Evolutionary conservation across 2,888 invertebrate genomes (phyloP).

Genomic region (Drosophila mayaguana): DNA sequence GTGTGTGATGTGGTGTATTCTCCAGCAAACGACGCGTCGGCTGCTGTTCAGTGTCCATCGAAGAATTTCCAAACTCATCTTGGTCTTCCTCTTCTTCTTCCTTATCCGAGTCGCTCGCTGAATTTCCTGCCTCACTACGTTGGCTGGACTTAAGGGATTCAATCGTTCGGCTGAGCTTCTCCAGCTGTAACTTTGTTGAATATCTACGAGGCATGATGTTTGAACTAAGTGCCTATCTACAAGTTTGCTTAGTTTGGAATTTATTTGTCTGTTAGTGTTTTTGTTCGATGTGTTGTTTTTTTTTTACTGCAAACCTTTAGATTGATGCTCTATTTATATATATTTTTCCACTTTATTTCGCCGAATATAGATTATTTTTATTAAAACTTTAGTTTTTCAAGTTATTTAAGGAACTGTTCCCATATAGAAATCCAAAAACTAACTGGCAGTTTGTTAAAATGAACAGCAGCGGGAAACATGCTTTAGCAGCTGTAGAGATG

Average conservation of each 20-base stretch:
- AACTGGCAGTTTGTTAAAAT: constrained; percentile 18
- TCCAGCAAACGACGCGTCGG: constrained; percentile 23
- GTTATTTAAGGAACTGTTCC: background rate
- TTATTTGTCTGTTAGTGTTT: constrained; percentile 5
- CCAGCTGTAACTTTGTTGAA: constrained; percentile 2
- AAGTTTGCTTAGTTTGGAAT: background rate
- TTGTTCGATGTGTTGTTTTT: constrained; percentile 2
- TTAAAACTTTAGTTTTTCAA: background rate
- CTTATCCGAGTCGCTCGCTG: background rate
- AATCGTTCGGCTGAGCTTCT: constrained; percentile 11
- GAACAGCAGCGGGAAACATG: constrained; percentile 13
- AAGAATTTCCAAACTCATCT: background rate
- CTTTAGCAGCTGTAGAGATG: constrained; percentile 15
- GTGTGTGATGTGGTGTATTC: constrained; percentile 41
- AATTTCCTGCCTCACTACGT: background rate
- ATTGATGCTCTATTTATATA: background rate
- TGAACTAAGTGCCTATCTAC: background rate
- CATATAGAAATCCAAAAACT: background rate
- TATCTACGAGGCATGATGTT: constrained; percentile 21
- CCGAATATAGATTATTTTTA: background rate
- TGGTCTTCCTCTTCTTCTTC: background rate
- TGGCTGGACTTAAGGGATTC: background rate
- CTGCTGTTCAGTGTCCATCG: background rate
- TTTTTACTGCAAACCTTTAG: constrained; percentile 8
- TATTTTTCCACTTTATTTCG: background rate